A percentile compares a stretch with the other conserved stretches of the same genome.
Conservation (phyloP, 2,888 invertebrate genomes). For the Xanthorhoe spadicearia region DNA sequence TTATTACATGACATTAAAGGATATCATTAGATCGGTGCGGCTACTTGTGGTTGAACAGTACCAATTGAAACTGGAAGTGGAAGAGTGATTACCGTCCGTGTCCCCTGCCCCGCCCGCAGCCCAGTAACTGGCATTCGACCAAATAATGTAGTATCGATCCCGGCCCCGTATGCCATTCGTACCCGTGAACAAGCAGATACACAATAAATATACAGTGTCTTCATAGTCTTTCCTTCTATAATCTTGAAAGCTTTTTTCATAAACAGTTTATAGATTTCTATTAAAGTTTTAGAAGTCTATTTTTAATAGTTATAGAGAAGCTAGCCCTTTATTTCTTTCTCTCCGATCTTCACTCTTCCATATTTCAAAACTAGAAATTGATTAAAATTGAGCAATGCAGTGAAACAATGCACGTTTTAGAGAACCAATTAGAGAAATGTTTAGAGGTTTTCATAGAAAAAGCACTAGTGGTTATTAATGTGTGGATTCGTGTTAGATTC, state of each 20-base stretch:
- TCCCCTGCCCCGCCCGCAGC: slow-evolving; percentile 40
- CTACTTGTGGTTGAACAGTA: slow-evolving; percentile 73
- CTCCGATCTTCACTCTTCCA: slow-evolving; percentile 82
- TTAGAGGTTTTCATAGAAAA: slow-evolving; percentile 64
- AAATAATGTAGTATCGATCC: slow-evolving; percentile 41
- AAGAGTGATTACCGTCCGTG: slow-evolving; percentile 74
- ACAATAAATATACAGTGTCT: slow-evolving; percentile 57
- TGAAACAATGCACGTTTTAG: slow-evolving; percentile 76
- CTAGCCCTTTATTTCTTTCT: slow-evolving; percentile 64
- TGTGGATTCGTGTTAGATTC: slow-evolving; percentile 68
- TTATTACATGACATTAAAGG: slow-evolving; percentile 51
- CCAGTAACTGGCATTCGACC: slow-evolving; percentile 45
- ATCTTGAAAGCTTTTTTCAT: slow-evolving; percentile 36
- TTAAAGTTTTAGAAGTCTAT: slow-evolving; percentile 52
- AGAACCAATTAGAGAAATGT: slow-evolving; percentile 64
- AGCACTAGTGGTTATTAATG: slow-evolving; percentile 73
- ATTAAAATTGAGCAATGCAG: slow-evolving; percentile 57
- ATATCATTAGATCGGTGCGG: slow-evolving; percentile 66
- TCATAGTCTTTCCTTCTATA: slow-evolving; percentile 35
- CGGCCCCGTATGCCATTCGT: slow-evolving; percentile 39
- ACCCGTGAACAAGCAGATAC: slow-evolving; percentile 48
- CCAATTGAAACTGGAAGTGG: slow-evolving; percentile 79
- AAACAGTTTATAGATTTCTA: slow-evolving; percentile 37
- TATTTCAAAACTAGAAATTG: slow-evolving; percentile 72
- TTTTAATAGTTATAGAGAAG: slow-evolving; percentile 64